Conservation (phyloP, 2,113 vertebrate species). For the Boleophthalmus pectinirostris region DNA sequence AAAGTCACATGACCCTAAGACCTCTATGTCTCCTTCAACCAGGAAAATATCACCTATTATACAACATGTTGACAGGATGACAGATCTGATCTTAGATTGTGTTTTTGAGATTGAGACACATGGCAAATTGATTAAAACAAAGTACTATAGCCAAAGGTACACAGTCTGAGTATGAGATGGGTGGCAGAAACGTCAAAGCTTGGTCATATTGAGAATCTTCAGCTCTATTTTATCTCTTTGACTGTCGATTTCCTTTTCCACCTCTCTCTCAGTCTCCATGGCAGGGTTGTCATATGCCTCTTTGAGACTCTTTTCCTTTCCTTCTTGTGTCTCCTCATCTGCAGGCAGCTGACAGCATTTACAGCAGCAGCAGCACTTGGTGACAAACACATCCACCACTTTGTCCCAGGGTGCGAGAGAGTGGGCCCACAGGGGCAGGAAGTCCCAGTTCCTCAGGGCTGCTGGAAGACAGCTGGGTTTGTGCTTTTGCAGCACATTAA, state of each 20-base stretch:
- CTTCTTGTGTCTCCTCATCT: slow-evolving; percentile 36
- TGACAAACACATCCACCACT: slow-evolving; percentile 53
- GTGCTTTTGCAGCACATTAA: slow-evolving; percentile 80
- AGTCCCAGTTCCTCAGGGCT: slow-evolving; percentile 83
- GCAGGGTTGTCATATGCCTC: slow-evolving; percentile 80
- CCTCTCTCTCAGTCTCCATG: slow-evolving; percentile 55
- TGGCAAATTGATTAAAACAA: neutral
- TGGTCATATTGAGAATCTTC: slow-evolving; percentile 46
- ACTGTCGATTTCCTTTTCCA: slow-evolving; percentile 35
- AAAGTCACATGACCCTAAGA: neutral
- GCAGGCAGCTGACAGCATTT: slow-evolving; percentile 79
- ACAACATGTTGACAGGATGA: neutral
- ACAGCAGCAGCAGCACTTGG: slow-evolving; percentile 80
- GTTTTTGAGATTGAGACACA: neutral
- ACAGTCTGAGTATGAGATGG: no score
- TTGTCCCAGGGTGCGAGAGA: slow-evolving; percentile 89
- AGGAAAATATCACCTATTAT: neutral
- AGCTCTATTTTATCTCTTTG: slow-evolving; percentile 33
- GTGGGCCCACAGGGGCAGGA: slow-evolving; percentile 87
- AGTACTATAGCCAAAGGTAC: neutral
- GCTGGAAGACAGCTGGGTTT: slow-evolving; percentile 78
- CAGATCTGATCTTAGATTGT: neutral
- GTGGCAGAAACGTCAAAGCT: slow-evolving; percentile 41
- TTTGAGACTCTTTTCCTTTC: slow-evolving; percentile 43
- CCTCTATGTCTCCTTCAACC: neutral